A percentile compares a stretch with the other conserved stretches of the same genome.
Evolutionary conservation across 2,888 invertebrate genomes (phyloP).

Genomic region (Masnerella sp.): DNA sequence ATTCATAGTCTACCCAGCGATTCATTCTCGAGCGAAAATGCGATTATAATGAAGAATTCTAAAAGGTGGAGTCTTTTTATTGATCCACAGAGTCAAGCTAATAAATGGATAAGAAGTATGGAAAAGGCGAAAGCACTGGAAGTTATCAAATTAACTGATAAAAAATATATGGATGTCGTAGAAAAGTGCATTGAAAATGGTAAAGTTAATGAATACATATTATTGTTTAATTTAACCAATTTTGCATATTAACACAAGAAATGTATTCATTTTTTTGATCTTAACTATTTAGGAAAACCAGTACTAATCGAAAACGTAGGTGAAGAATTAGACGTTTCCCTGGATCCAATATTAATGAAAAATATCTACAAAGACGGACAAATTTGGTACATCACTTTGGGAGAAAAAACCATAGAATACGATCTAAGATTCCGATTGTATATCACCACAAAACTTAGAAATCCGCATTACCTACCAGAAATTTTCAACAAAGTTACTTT

Average conservation of each 20-base stretch:
- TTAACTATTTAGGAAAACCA: conserved; percentile 79
- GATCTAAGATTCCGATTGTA: conserved; percentile 86
- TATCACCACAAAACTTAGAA: conserved; percentile 89
- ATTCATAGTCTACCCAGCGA: conserved; percentile 89
- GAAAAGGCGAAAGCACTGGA: conserved; percentile 85
- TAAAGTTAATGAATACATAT: neutral
- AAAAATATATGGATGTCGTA: conserved; percentile 85
- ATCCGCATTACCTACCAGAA: conserved; percentile 92
- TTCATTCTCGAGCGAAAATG: conserved; percentile 90
- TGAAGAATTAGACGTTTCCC: conserved; percentile 87
- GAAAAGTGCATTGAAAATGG: conserved; percentile 85
- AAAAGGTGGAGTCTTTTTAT: conserved; percentile 89
- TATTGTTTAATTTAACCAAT: no score
- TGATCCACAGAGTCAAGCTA: conserved; percentile 92
- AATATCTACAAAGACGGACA: conserved; percentile 87
- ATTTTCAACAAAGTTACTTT: conserved; percentile 90
- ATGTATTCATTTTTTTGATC: neutral
- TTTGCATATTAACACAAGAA: no score
- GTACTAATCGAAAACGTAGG: conserved; percentile 87
- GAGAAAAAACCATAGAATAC: conserved; percentile 88
- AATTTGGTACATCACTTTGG: conserved; percentile 86
- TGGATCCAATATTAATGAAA: conserved; percentile 87
- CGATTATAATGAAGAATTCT: conserved; percentile 88
- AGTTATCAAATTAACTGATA: conserved; percentile 86
- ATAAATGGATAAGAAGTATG: conserved; percentile 91